Evolutionary conservation across 2,888 invertebrate species (phyloP), one percentile per base, ranked within the genome.

Genomic region (Cheilosia soror): DNA sequence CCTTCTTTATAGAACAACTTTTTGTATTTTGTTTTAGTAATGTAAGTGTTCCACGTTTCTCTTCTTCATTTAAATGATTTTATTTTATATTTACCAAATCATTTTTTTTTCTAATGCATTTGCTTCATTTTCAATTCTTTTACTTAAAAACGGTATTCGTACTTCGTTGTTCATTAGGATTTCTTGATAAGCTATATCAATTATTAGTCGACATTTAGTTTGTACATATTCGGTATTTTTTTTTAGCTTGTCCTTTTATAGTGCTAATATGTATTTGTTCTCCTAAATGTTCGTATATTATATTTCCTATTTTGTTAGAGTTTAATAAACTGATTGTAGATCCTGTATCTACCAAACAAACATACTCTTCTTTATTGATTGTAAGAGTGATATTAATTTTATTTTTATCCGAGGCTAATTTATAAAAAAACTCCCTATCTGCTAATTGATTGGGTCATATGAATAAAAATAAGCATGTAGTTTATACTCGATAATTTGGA

Each of bases 261-360:
- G 55, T 73, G n/a, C 29, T 72, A 51, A 72, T 51, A 13, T 31
- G 33, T 4, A 53, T 53, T 37, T 44, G n/a, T 29, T 33, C 49
- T 25, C 37, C 58, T 51, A 40, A 15, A 2, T 15, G 42, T 73
- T 73, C 37, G 3, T 58, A 58, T 15, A 62, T 62, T 62, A 13
- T 7, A 27, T 51, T 72, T 72, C 4, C 6, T 33, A 51, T 51
- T 60, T 0, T 72, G 2, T 40, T 49, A 13, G 72, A 62, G 6
- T 72, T 62, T 72, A 62, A 25, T 40, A 62, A 44, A 57, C 33
- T 57, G 11, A 57, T 31, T 33, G 57, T 57, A 37, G 33, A 57
- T 37, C 33, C 33, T 33, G 40, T 40, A 63, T 63, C 63, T 31
- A 63, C 20, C 49, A 63, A 31, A 49, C 29, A 11, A 49, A 49